Percentiles rank a stretch among this genome's conserved stretches.
phyloP scores from a whole-genome alignment of 2,113 vertebrate genomes.

The Mola mola region DNA sequence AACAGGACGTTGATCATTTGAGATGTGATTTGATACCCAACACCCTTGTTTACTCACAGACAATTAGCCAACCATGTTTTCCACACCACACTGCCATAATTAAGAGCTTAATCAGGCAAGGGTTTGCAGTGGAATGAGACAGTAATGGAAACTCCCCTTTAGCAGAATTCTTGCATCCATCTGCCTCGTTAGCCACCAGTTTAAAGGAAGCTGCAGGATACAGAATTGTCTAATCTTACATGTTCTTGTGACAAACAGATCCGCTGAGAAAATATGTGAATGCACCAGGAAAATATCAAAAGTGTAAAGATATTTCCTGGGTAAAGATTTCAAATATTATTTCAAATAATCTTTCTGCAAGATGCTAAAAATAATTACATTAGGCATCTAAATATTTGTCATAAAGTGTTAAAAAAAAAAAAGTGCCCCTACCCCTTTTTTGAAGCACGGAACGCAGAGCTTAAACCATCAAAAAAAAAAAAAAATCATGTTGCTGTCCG shows the following conservation, averaged over 20 bases:
- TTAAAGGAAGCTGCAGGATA: not conserved
- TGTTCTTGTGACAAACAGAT: not conserved
- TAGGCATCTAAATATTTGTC: constrained; percentile 25
- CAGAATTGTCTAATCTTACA: constrained; percentile 15
- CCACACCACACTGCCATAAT: constrained; percentile 48
- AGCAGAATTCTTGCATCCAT: constrained; percentile 30
- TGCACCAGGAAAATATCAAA: not conserved
- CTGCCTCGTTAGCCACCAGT: constrained; percentile 27
- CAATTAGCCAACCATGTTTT: constrained; percentile 65
- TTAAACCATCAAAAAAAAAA: constrained; percentile 26
- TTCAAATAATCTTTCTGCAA: constrained; percentile 4
- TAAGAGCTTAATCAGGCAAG: constrained; percentile 62
- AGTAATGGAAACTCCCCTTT: constrained; percentile 40
- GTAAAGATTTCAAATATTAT: constrained; percentile 12
- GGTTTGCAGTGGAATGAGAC: constrained; percentile 46
- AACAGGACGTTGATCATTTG: constrained; percentile 45
- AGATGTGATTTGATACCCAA: constrained; percentile 53
- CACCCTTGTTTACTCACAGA: constrained; percentile 57
- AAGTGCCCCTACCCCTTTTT: too few relatives aligned
- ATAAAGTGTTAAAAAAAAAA: constrained; percentile 35
- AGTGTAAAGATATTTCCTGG: constrained; percentile 18
- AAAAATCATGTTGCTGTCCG: constrained; percentile 26
- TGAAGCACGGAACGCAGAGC: not conserved
- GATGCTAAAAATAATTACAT: constrained; percentile 16
- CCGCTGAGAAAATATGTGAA: not conserved